Percentiles rank a stretch among this genome's conserved stretches.
These are phyloP conservation scores for Galaxea fascicularis DNA, from an alignment of 92 coral and sea anemone genomes.

Conservation along the genomic window DNA sequence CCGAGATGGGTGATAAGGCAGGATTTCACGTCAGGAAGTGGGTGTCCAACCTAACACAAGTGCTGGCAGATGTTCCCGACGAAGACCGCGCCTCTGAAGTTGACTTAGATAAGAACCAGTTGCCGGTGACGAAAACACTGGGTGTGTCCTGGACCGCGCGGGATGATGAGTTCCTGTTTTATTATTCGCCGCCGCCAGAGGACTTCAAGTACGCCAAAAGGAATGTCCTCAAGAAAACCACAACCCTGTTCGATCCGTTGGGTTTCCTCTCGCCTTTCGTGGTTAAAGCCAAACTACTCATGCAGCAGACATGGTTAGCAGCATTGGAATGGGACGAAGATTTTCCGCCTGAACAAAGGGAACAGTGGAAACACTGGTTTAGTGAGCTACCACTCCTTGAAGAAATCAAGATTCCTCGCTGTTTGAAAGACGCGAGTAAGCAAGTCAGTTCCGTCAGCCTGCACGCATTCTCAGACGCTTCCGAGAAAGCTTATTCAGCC, in stretches of 20 bases:
- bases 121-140: constrained; percentile 31
- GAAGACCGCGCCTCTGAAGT: constrained; percentile 41
- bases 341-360: constrained; percentile 14
- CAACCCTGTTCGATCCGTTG: constrained; percentile 44
- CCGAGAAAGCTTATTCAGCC: constrained; percentile 60
- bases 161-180: constrained; percentile 41
- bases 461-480: constrained; percentile 61
- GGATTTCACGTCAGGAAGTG: constrained; percentile 47
- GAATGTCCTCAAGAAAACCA: constrained; percentile 56
- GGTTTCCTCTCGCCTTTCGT: constrained; percentile 53
- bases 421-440: constrained; percentile 31
- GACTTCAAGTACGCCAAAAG: no score
- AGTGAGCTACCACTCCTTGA: constrained; percentile 36
- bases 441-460: constrained; percentile 8
- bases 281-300: constrained; percentile 44
- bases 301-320: constrained; percentile 58
- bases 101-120: constrained; percentile 23
- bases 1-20: constrained; percentile 34
- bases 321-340: constrained; percentile 51
- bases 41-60: constrained; percentile 40
- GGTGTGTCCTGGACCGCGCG: constrained; percentile 49
- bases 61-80: constrained; percentile 38
- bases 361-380: constrained; percentile 65
- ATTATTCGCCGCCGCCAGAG: constrained; percentile 36
- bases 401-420: constrained; percentile 52